Evolutionary conservation across 2,888 invertebrate species (phyloP), one percentile per base, ranked within the genome.

Genomic region (Agrotis clavis): DNA sequence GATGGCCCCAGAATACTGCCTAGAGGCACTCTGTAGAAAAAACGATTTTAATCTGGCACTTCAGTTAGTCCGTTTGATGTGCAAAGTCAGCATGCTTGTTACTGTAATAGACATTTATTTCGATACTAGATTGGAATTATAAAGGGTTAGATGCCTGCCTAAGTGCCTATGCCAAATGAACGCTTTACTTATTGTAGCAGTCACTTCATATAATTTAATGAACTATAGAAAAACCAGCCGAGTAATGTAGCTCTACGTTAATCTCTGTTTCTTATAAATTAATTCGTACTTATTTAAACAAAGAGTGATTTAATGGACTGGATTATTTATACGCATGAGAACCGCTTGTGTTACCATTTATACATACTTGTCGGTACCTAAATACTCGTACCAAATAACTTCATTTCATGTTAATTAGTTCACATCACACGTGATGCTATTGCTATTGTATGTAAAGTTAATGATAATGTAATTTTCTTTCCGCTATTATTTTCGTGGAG

Each of bases 371-470:
- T 47, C 41, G 4, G 11, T 41, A n/a, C 4, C 7, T 35, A 19
- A 18, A 30, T 57, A 35, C 4, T n/a, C n/a, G 6, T 35, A 57
- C 14, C 35, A n/a, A n/a, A n/a, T 11, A 3, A 57, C n/a, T 19
- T 0, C 35, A 48, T 11, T 11, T 0, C n/a, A 41, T 41, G 50
- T 21, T 18, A 51, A 16, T 50, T 53, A 45, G 4, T 75, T 77
- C 56, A 14, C 47, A 77, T 77, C 60, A 61, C 71, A 71, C 64
- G 61, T 48, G 19, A 51, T 35, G 6, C 13, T 57, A 14, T 21
- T 53, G 41, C 75, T 50, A 77, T 75, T 74, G 57, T 75, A 59
- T 77, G 57, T 45, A 69, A 57, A 69, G 45, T 25, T 53, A 6
- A 48, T 25, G 48, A 6, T 11, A 2, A n/a, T 13, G 14, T 35